These are phyloP conservation scores for Sinhomidia bicolor DNA, from an alignment of 2,888 invertebrate species.

Conservation along the genomic window DNA sequence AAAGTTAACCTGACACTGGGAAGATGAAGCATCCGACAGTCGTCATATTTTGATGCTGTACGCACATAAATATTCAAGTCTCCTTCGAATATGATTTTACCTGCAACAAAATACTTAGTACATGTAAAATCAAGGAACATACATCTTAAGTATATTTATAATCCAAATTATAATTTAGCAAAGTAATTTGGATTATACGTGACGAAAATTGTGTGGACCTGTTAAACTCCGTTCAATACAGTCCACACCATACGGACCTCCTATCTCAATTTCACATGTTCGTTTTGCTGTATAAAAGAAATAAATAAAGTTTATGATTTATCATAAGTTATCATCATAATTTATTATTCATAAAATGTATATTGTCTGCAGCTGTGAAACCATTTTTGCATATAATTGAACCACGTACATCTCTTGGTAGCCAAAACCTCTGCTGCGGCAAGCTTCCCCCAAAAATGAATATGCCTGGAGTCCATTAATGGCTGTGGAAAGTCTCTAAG, in stretches of 20 bases:
- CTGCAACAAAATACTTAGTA: constrained; percentile 82
- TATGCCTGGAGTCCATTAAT: constrained; percentile 90
- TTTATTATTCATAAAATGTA: too few relatives aligned
- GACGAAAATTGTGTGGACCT: too few relatives aligned
- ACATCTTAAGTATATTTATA: too few relatives aligned
- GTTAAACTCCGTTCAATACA: constrained; percentile 96
- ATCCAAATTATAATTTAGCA: too few relatives aligned
- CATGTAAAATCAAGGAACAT: neutral
- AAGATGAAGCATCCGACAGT: constrained; percentile 95
- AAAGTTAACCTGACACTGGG: constrained; percentile 93
- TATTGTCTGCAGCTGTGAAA: too few relatives aligned
- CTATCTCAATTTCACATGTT: constrained; percentile 90
- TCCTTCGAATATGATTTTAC: constrained; percentile 94
- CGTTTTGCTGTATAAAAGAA: constrained; percentile 85
- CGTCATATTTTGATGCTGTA: constrained; percentile 99
- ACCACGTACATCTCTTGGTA: constrained; percentile 84
- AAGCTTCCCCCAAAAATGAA: constrained; percentile 94
- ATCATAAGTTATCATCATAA: too few relatives aligned
- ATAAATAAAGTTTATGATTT: too few relatives aligned
- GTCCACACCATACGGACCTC: constrained; percentile 91
- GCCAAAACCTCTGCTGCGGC: constrained; percentile 94
- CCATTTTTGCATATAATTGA: neutral
- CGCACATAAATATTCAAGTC: constrained; percentile 96
- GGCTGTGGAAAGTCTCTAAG: constrained; percentile 98
- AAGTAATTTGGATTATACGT: too few relatives aligned